These are phyloP conservation scores for Brachionus asplanchnoidis DNA, from an alignment of 1,140 invertebrate genomes.

Conservation along the genomic window DNA sequence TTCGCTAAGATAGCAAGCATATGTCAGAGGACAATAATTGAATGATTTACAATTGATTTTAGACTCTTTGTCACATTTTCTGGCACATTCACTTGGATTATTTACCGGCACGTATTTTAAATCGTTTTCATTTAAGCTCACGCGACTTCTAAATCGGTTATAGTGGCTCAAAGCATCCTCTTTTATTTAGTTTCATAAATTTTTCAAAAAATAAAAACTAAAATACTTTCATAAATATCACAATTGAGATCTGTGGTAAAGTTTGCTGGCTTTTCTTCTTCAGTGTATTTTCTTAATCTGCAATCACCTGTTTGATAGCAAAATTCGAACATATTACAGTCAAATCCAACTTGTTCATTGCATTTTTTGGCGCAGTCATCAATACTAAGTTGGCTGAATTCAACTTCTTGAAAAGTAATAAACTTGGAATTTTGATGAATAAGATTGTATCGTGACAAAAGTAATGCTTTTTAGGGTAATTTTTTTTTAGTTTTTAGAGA, in stretches of 20 bases:
- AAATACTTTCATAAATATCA: slow-evolving; percentile 32
- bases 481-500: neutral
- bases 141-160: neutral
- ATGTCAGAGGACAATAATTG: slow-evolving; percentile 3
- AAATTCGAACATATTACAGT: slow-evolving; percentile 32
- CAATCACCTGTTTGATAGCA: slow-evolving; percentile 32
- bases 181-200: neutral
- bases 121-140: slow-evolving; percentile 9
- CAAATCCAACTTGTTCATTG: slow-evolving; percentile 27
- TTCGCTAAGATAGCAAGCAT: neutral
- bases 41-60: slow-evolving; percentile 38
- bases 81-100: slow-evolving; percentile 1
- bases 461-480: neutral
- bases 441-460: neutral
- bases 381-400: neutral
- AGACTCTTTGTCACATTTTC: slow-evolving; percentile 5
- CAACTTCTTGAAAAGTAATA: neutral
- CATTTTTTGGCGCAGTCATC: slow-evolving; percentile 32
- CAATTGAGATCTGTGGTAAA: neutral
- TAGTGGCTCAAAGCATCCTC: slow-evolving; percentile 37
- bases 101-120: neutral
- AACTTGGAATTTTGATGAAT: slow-evolving; percentile 8
- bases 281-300: neutral
- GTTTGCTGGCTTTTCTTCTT: neutral
- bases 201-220: neutral